A percentile compares a stretch with the other conserved stretches of the same genome.
phyloP scores from a whole-genome alignment of 92 coral and sea anemone genomes.

The Hydrozoanthus gracilis region DNA sequence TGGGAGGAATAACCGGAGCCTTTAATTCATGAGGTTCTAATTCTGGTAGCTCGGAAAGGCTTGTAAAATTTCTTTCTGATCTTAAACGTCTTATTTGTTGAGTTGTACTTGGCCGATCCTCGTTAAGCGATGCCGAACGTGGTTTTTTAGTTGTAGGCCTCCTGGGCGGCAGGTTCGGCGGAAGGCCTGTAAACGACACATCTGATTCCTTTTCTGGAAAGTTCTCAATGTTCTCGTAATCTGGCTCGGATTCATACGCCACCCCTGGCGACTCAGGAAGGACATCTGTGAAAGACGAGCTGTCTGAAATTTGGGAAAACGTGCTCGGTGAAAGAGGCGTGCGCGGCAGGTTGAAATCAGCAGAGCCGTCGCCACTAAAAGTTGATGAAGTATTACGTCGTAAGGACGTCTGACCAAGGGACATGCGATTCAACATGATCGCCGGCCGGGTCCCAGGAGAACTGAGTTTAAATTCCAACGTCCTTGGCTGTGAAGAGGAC shows the following conservation, averaged over 20 bases:
- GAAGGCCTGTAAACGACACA: conserved; percentile 51
- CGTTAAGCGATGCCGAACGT: conserved; percentile 66
- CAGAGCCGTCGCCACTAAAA: conserved; percentile 54
- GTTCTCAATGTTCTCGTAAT: conserved; percentile 85
- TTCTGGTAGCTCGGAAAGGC: conserved; percentile 39
- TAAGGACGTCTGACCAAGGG: conserved; percentile 72
- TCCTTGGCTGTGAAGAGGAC: conserved; percentile 72
- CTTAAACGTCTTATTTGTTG: conserved; percentile 54
- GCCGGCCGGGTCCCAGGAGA: conserved; percentile 88
- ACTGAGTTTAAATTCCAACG: conserved; percentile 77
- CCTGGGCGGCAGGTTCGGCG: conserved; percentile 83
- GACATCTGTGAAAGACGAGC: conserved; percentile 62
- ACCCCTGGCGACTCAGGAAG: conserved; percentile 75
- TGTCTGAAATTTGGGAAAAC: conserved; percentile 65
- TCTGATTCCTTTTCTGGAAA: conserved; percentile 80
- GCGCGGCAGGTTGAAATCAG: conserved; percentile 59
- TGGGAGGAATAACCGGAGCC: conserved; percentile 48
- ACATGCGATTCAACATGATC: conserved; percentile 68
- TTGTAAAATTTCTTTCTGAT: conserved; percentile 53
- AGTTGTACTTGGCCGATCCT: conserved; percentile 55
- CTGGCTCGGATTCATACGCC: conserved; percentile 76
- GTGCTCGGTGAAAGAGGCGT: conserved; percentile 57
- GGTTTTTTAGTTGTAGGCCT: conserved; percentile 66
- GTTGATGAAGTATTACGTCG: conserved; percentile 64
- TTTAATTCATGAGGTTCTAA: conserved; percentile 25